Evolutionary conservation across 2,797 vertebrate species (phyloP).

Genomic region (Hyperoplus lanceolatus): DNA sequence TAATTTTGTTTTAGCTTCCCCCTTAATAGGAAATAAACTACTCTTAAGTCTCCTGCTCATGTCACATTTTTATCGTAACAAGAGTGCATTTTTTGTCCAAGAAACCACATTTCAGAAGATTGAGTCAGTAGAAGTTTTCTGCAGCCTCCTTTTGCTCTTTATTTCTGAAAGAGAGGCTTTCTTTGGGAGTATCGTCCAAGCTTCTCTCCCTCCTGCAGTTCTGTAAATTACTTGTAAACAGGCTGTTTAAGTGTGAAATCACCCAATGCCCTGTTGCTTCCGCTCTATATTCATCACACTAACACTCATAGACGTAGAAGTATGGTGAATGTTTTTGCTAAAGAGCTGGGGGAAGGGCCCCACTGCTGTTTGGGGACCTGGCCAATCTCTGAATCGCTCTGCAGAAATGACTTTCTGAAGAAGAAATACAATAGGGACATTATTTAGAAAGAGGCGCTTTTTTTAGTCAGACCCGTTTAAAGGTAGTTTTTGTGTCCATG

Average conservation of each 20-base stretch:
- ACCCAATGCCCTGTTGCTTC: constrained; percentile 76
- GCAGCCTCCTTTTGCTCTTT: constrained; percentile 20
- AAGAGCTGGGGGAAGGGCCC: constrained; percentile 61
- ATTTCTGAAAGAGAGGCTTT: constrained; percentile 58
- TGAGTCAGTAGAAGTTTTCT: constrained; percentile 19
- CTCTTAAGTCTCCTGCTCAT: constrained; percentile 3
- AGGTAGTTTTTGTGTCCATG: neutral
- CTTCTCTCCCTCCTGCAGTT: constrained; percentile 60
- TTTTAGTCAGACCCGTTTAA: constrained; percentile 11
- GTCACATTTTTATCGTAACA: constrained; percentile 5
- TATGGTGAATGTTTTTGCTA: constrained; percentile 65
- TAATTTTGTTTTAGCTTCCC: constrained; percentile 10
- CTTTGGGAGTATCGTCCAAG: constrained; percentile 40
- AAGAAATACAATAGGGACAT: neutral
- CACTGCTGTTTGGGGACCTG: constrained; percentile 33
- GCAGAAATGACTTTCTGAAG: constrained; percentile 32
- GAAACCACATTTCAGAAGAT: constrained; percentile 11
- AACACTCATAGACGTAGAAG: constrained; percentile 62
- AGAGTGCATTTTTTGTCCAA: constrained; percentile 11
- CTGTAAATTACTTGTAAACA: constrained; percentile 79
- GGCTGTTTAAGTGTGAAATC: constrained; percentile 81
- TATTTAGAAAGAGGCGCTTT: neutral
- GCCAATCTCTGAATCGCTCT: constrained; percentile 32
- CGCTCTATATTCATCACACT: constrained; percentile 78
- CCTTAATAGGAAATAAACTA: constrained; percentile 13